A percentile compares a stretch with the other conserved stretches of the same genome.
These are phyloP conservation scores for Solenopsis fugax DNA, from an alignment of 1,140 invertebrate genomes.

Conservation along the genomic window DNA sequence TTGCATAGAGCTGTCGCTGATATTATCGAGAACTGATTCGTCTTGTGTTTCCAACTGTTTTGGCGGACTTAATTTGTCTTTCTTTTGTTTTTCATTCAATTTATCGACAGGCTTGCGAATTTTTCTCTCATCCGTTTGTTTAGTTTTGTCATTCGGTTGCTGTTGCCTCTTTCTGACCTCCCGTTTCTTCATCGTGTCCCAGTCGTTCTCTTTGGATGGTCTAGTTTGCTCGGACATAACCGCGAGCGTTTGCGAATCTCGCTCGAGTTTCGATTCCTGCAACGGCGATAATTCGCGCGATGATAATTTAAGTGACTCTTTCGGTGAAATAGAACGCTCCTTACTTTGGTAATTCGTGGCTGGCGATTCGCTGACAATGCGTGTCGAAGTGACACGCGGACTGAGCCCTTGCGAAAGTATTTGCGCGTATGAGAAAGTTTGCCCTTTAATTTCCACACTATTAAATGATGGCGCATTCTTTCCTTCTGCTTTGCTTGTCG, in stretches of 20 bases:
- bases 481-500: constrained; percentile 1
- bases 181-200: constrained; percentile 78
- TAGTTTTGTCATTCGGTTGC: constrained; percentile 37
- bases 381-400: constrained; percentile 68
- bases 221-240: constrained; percentile 47
- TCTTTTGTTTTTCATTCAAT: constrained; percentile 35
- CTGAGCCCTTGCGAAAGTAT: constrained; percentile 90
- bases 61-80: constrained; percentile 28
- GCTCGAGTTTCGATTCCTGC: constrained; percentile 28
- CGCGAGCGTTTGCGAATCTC: constrained; percentile 13
- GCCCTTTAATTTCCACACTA: constrained; percentile 72
- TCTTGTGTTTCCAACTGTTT: constrained; percentile 23
- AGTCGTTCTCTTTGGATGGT: constrained; percentile 68
- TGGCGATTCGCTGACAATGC: neutral
- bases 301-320: constrained; percentile 17
- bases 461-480: neutral
- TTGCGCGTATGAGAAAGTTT: constrained; percentile 90
- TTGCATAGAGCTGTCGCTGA: neutral
- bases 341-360: constrained; percentile 13
- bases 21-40: constrained; percentile 11
- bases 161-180: constrained; percentile 72
- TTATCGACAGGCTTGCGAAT: constrained; percentile 45
- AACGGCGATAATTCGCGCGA: constrained; percentile 60
- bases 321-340: constrained; percentile 68
- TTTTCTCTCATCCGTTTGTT: constrained; percentile 41